phyloP scores from a whole-genome alignment of 2,797 vertebrate genomes.

The Pseudotriccus pelzelni region DNA sequence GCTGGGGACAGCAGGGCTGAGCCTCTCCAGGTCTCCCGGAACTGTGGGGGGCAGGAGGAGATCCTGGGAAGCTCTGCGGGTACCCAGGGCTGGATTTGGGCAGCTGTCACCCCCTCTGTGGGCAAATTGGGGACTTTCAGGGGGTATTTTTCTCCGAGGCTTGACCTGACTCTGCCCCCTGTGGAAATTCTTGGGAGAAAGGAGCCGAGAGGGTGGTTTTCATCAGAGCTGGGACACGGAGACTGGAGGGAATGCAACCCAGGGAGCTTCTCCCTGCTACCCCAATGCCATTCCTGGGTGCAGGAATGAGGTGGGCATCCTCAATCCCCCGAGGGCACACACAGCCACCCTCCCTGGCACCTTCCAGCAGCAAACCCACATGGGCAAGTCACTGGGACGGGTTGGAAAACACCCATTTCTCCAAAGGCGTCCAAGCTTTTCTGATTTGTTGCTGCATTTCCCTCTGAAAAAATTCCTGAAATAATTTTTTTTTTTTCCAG shows the following conservation, averaged over 20 bases:
- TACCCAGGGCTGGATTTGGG: neutral
- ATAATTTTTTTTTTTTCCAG: neutral
- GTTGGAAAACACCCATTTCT: neutral
- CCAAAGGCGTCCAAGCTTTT: neutral
- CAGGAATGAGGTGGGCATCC: neutral
- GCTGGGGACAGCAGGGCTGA: neutral
- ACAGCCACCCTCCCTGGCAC: neutral
- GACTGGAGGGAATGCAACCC: accelerated
- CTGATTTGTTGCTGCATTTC: neutral
- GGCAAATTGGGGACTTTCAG: neutral
- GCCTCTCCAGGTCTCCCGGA: accelerated
- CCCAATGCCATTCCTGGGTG: accelerated
- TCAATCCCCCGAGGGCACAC: accelerated
- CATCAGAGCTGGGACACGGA: neutral
- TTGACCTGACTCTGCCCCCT: neutral
- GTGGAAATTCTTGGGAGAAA: neutral
- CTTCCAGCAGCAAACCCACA: neutral
- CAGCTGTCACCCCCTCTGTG: neutral
- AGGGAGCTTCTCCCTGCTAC: neutral
- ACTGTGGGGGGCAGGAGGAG: neutral
- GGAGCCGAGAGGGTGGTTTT: neutral
- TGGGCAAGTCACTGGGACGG: neutral
- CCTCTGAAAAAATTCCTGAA: neutral
- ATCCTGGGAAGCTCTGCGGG: accelerated
- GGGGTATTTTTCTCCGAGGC: neutral